phyloP scores from a whole-genome alignment of 2,113 vertebrate species.

The Macquaria ambigua region DNA sequence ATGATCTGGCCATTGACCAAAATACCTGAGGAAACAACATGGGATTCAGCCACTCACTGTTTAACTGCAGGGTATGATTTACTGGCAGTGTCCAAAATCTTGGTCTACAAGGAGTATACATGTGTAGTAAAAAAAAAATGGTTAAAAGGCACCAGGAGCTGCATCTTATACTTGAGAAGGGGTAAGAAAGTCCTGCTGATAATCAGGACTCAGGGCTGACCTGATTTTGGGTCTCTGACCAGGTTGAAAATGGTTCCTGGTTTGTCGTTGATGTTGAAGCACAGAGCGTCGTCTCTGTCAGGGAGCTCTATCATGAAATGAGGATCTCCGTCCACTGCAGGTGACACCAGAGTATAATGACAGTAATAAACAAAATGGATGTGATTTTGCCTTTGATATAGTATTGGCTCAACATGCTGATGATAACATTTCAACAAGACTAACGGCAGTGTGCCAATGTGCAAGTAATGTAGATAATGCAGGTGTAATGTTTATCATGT shows the following conservation, averaged over 20 bases:
- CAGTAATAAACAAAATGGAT: neutral
- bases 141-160: neutral
- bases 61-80: neutral
- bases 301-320: conserved; percentile 94
- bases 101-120: neutral
- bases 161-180: neutral
- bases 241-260: conserved; percentile 91
- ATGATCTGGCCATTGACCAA: conserved; percentile 92
- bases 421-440: neutral
- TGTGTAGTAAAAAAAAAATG: neutral
- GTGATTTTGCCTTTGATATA: neutral
- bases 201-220: conserved; percentile 74
- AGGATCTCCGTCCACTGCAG: conserved; percentile 95
- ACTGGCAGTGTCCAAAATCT: neutral
- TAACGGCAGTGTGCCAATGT: neutral
- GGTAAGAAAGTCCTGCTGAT: neutral
- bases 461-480: neutral
- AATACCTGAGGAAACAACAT: conserved; percentile 84
- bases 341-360: neutral
- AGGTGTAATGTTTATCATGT: neutral
- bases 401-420: neutral
- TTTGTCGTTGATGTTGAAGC: conserved; percentile 93
- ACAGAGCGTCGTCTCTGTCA: conserved; percentile 88
- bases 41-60: neutral
- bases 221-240: conserved; percentile 89